A percentile compares a stretch with the other conserved stretches of the same genome.
Evolutionary conservation across 2,113 vertebrate species (phyloP).

Genomic region (Dissostichus mawsoni): DNA sequence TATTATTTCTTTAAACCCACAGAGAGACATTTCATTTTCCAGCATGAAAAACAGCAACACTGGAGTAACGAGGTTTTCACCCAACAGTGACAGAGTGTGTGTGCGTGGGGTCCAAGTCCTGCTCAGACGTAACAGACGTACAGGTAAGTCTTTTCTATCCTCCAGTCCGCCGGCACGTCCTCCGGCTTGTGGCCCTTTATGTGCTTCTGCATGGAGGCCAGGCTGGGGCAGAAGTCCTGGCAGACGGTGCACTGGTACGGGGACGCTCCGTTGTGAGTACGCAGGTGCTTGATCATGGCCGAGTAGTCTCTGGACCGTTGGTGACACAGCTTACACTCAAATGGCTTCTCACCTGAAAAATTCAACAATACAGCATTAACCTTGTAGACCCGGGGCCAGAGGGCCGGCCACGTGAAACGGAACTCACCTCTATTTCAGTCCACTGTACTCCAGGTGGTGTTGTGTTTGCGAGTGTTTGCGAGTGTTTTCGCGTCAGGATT

Average conservation of each 20-base stretch:
- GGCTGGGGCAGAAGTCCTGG: slow-evolving; percentile 98
- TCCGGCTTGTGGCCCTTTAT: slow-evolving; percentile 98
- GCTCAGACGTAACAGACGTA: slow-evolving; percentile 96
- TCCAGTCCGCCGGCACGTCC: slow-evolving; percentile 98
- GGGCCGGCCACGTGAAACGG: slow-evolving; percentile 39
- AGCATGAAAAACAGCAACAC: slow-evolving; percentile 51
- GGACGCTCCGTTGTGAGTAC: slow-evolving; percentile 98
- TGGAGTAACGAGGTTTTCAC: slow-evolving; percentile 45
- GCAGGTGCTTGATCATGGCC: slow-evolving; percentile 99
- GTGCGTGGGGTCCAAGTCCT: slow-evolving; percentile 67
- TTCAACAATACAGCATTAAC: slow-evolving; percentile 51
- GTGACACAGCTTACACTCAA: slow-evolving; percentile 99
- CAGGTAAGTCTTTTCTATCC: slow-evolving; percentile 99
- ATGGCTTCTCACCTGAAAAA: slow-evolving; percentile 97
- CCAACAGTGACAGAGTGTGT: slow-evolving; percentile 29
- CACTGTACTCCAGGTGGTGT: slow-evolving; percentile 21
- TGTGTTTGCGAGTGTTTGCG: not conserved
- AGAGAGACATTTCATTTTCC: slow-evolving; percentile 35
- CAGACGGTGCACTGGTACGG: slow-evolving; percentile 99
- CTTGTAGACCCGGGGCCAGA: slow-evolving; percentile 38
- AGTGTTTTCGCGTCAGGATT: not conserved
- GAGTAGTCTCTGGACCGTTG: slow-evolving; percentile 99
- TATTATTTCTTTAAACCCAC: slow-evolving; percentile 21
- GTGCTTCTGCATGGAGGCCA: slow-evolving; percentile 99
- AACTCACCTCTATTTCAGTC: slow-evolving; percentile 19